Base-by-base conservation (phyloP, 64 coral and sea anemone genomes). In the Porites lutea region DNA sequence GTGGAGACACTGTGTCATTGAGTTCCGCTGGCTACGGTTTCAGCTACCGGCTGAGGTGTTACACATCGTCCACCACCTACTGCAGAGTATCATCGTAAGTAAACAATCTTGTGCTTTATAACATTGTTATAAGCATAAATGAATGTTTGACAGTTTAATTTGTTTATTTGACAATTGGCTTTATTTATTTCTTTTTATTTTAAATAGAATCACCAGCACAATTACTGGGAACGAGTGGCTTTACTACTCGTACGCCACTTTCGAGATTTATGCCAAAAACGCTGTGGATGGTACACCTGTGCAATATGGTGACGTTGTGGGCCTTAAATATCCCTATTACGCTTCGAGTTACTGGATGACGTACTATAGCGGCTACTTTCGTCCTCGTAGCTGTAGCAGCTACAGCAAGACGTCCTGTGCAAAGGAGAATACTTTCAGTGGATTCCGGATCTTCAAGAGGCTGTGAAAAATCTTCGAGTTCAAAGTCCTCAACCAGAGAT, bases 371-470 rank as follows among this genome's bases (percentile, higher is more conserved):
- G 12, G 21, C 11, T 20, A 71, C 7, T 79, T 83, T 19, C 90
- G 90, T 62, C 12, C 87, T 8, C 68, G 93, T 5, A 50, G 60
- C 4, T 94, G 93, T 44, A 76, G 55, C 52, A 22, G 12, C 14
- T 23, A 8, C 60, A 59, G 61, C 71, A 94, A 94, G 23, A 48
- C 43, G 1, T 59, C 66, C 0, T 94, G 93, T 23, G 93, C 87
- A 27, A 83, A 77, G 5, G 66, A 61, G 18, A 77, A 75, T 11
- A 19, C 53, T 4, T 46, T n/a, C 0, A 59, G 65, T 23, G 93
- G 93, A 8, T 94, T 94, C 59, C 67, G 90, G 70, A 90, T 94
- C 47, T 94, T 90, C 71, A 94, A 94, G 77, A 81, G 48, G 45
- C 13, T 94, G 79, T 94, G 83, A 83, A 72, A 7, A 37, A 11